Evolutionary conservation across 2,888 invertebrate species (phyloP).

Genomic region (Halocaridina rubra): DNA sequence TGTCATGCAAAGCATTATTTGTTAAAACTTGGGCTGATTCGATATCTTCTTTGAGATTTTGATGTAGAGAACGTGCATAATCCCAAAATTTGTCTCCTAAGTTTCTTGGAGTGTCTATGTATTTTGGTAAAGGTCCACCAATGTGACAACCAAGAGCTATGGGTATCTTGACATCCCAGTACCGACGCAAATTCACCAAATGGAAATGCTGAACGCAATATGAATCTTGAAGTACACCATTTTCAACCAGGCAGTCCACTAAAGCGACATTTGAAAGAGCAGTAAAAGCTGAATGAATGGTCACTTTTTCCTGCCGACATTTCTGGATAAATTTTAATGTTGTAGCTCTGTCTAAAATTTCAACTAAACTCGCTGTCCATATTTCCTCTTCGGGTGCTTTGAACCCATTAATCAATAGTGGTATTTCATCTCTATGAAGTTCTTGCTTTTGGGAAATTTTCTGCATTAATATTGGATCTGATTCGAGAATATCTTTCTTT

Average conservation of each 20-base stretch:
- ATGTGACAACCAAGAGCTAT: background rate
- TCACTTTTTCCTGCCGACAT: background rate
- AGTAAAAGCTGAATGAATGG: background rate
- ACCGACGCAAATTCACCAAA: background rate
- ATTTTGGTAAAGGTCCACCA: background rate
- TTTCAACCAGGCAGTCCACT: background rate
- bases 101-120: background rate
- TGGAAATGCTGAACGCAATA: background rate
- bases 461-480: background rate
- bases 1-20: background rate
- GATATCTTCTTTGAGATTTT: background rate
- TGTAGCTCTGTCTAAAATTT: background rate
- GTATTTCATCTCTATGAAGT: background rate
- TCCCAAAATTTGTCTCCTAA: background rate
- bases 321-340: background rate
- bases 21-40: background rate
- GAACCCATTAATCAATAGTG: background rate
- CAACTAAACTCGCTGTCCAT: background rate
- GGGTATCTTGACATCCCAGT: background rate
- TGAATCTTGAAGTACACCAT: background rate
- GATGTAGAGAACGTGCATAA: background rate
- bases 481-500: background rate
- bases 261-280: background rate
- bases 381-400: background rate
- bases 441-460: background rate